Evolutionary conservation across 1,140 invertebrate genomes (phyloP).

Genomic region (Anoplolepis gracilipes): DNA sequence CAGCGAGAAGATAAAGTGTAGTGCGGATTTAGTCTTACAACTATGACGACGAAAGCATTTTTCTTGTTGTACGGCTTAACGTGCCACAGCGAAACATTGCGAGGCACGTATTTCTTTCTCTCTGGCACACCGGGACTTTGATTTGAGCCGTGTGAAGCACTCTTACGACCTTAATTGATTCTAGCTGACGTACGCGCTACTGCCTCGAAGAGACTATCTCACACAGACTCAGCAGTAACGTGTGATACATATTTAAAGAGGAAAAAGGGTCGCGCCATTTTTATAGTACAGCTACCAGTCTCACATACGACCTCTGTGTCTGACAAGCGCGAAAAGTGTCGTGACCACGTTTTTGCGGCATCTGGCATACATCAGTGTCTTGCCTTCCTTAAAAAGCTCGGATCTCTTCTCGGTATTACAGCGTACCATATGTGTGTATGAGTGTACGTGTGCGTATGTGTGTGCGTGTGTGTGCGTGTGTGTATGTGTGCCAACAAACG

Average conservation of each 20-base stretch:
- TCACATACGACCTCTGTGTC: conserved; percentile 48
- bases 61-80: conserved; percentile 55
- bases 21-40: conserved; percentile 52
- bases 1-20: conserved; percentile 46
- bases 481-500: background rate
- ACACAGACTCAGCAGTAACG: conserved; percentile 44
- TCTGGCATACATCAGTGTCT: conserved; percentile 57
- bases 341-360: conserved; percentile 60
- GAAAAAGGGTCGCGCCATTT: conserved; percentile 49
- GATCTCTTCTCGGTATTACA: background rate
- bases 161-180: conserved; percentile 61
- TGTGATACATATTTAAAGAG: conserved; percentile 62
- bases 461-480: no score
- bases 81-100: conserved; percentile 55
- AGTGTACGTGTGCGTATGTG: no score
- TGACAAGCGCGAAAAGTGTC: conserved; percentile 68
- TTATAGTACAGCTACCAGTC: conserved; percentile 38
- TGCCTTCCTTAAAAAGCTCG: conserved; percentile 46
- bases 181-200: conserved; percentile 58
- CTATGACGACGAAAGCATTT: conserved; percentile 56
- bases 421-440: background rate
- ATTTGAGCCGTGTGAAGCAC: conserved; percentile 51
- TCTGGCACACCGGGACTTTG: conserved; percentile 43
- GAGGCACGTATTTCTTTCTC: conserved; percentile 59
- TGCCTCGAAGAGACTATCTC: conserved; percentile 34